Conservation (phyloP, 2,113 vertebrate species). For the Plecotus auritus region DNA sequence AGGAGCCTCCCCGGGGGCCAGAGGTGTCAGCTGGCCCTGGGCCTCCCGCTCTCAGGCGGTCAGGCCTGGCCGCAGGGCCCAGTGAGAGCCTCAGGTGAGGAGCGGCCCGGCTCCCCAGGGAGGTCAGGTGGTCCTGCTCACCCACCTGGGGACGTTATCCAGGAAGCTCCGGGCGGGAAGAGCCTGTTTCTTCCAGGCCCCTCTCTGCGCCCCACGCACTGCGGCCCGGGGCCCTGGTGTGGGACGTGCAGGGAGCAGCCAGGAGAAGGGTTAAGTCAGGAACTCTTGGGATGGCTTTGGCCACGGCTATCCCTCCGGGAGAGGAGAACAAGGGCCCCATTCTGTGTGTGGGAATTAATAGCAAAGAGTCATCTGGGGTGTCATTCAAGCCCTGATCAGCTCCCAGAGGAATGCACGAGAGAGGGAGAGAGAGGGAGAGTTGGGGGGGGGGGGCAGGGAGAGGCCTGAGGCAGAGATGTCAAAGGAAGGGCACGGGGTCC, state of each 20-base stretch:
- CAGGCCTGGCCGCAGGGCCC: not conserved
- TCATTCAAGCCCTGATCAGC: slow-evolving; percentile 86
- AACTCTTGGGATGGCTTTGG: slow-evolving; percentile 80
- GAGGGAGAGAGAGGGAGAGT: slow-evolving; percentile 42
- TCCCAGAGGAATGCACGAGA: slow-evolving; percentile 82
- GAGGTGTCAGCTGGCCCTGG: not conserved
- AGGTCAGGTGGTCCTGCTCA: not conserved
- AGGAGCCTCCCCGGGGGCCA: not conserved
- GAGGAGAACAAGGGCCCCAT: slow-evolving; percentile 87
- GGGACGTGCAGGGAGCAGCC: slow-evolving; percentile 24
- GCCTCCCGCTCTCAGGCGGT: fast-evolving
- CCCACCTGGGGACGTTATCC: not conserved
- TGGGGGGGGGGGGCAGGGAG: slow-evolving; percentile 58
- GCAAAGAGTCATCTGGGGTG: slow-evolving; percentile 82
- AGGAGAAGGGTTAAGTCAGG: slow-evolving; percentile 82
- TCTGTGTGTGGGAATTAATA: slow-evolving; percentile 88
- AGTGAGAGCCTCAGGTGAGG: not conserved
- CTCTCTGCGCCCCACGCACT: not conserved
- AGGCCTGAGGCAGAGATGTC: slow-evolving; percentile 70
- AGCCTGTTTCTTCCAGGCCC: not conserved
- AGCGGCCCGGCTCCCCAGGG: not conserved
- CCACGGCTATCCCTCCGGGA: slow-evolving; percentile 80
- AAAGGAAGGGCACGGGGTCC: slow-evolving; percentile 66
- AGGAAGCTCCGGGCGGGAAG: not conserved
- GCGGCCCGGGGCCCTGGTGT: not conserved